These are phyloP conservation scores for Drosophila quinaria DNA, from an alignment of 2,888 invertebrate species.

Conservation along the genomic window DNA sequence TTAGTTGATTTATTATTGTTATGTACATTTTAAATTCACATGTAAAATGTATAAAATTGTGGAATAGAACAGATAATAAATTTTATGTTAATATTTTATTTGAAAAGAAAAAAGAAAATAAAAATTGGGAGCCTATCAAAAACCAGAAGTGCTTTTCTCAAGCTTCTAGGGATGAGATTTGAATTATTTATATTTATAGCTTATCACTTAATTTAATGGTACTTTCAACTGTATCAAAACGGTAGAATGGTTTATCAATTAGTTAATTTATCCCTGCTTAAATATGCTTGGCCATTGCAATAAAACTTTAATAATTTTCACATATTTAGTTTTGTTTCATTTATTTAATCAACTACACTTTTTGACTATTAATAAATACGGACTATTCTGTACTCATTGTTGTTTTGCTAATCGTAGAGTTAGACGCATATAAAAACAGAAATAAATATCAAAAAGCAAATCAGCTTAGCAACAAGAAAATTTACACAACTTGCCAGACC, in stretches of 20 bases:
- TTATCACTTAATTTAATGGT: no score
- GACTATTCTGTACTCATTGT: background rate
- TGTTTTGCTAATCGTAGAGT: constrained; percentile 25
- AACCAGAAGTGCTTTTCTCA: no score
- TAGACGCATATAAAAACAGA: constrained; percentile 11
- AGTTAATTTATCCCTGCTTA: no score
- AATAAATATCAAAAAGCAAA: constrained; percentile 32
- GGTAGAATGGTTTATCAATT: no score
- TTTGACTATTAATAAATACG: background rate
- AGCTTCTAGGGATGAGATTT: no score
- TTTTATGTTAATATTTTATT: background rate
- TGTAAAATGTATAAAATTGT: background rate
- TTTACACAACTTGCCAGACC: constrained; percentile 29
- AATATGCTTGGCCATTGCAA: background rate
- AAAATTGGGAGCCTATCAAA: background rate
- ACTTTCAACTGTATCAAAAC: no score
- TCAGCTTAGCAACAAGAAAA: constrained; percentile 41
- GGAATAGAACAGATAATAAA: background rate
- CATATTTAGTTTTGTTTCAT: background rate
- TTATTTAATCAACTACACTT: background rate
- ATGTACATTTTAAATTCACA: constrained; percentile 3
- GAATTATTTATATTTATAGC: no score
- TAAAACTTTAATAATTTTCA: background rate
- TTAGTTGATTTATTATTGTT: constrained; percentile 14
- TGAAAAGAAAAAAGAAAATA: background rate